These are phyloP conservation scores for Stomatorhinus walkeri DNA, from an alignment of 2,797 vertebrate species.

Conservation along the genomic window DNA sequence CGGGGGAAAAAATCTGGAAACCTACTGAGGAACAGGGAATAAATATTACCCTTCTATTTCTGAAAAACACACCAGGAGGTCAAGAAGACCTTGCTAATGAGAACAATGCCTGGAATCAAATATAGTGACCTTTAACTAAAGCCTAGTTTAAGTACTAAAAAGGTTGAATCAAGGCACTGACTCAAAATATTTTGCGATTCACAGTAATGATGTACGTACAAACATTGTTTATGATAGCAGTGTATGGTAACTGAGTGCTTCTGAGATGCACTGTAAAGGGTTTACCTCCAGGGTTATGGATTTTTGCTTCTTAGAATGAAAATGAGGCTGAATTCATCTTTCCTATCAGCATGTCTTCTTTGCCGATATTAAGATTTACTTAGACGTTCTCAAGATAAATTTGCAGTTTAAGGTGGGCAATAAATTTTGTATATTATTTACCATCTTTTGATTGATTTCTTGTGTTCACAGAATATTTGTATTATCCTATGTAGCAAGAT, in stretches of 20 bases:
- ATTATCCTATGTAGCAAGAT: background rate
- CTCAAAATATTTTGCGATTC: background rate
- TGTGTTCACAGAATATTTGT: background rate
- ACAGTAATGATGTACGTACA: background rate
- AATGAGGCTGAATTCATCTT: background rate
- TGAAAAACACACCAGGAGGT: background rate
- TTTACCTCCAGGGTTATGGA: background rate
- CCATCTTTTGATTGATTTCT: background rate
- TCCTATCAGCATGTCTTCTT: background rate
- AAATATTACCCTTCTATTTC: background rate
- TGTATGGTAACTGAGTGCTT: background rate
- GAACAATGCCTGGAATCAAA: background rate
- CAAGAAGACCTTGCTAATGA: background rate
- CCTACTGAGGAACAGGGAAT: background rate
- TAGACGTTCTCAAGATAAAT: background rate
- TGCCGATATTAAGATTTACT: background rate
- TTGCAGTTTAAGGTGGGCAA: background rate
- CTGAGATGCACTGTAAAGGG: background rate
- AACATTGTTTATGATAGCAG: background rate
- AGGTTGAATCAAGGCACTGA: background rate
- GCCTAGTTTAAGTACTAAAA: background rate
- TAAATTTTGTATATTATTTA: background rate
- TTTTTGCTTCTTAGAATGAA: background rate
- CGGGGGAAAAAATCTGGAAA: background rate
- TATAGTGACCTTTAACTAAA: background rate